Conservation (phyloP, 2,113 vertebrate genomes). For the Triplophysa rosa region DNA sequence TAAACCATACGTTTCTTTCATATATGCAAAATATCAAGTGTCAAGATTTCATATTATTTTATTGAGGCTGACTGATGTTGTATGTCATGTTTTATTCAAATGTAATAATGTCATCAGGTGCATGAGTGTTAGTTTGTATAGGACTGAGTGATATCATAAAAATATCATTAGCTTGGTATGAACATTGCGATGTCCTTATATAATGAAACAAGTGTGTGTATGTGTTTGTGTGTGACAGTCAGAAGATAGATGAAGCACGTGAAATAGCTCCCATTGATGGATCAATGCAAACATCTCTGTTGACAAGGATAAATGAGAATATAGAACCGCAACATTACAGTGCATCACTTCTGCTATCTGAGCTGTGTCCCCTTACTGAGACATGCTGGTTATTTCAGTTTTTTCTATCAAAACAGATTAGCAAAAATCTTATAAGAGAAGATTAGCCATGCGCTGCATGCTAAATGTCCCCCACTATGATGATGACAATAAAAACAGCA, state of each 20-base stretch:
- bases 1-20: too few species aligned
- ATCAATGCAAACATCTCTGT: conserved; percentile 39
- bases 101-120: too few species aligned
- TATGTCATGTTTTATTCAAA: not conserved
- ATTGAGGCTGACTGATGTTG: not conserved
- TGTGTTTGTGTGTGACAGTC: not conserved
- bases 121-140: too few species aligned
- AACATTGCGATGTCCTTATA: not conserved
- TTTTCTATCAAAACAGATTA: conserved; percentile 36
- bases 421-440: conserved; percentile 8
- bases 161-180: not conserved
- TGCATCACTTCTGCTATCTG: conserved; percentile 21
- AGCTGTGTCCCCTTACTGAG: not conserved
- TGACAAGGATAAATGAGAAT: conserved; percentile 31
- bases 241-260: conserved; percentile 7
- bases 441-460: conserved; percentile 18
- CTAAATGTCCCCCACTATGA: not conserved
- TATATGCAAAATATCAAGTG: not conserved
- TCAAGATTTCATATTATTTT: not conserved
- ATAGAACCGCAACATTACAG: conserved; percentile 31
- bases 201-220: not conserved
- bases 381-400: not conserved
- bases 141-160: too few species aligned
- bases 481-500: conserved; percentile 1
- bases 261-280: conserved; percentile 18